These are phyloP conservation scores for Myotis brandtii DNA, from an alignment of 2,113 vertebrate genomes.

Conservation along the genomic window DNA sequence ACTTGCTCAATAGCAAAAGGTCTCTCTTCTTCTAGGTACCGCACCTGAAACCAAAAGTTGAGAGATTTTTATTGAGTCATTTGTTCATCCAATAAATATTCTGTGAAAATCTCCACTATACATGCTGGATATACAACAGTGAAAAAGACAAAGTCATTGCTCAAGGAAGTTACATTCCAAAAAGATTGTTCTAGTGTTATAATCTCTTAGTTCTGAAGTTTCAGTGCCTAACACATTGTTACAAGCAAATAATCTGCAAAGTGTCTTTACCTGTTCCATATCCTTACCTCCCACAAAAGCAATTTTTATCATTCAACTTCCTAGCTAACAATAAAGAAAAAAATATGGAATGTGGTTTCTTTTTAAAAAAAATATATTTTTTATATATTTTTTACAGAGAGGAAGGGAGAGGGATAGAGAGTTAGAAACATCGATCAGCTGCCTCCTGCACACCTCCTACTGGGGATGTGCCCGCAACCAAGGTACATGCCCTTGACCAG, in stretches of 20 bases:
- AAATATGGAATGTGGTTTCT: background rate
- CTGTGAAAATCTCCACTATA: background rate
- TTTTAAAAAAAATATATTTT: too few species aligned
- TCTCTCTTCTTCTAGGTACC: slow-evolving; percentile 95
- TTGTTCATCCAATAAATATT: background rate
- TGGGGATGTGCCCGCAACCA: too few species aligned
- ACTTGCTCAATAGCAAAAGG: slow-evolving; percentile 96
- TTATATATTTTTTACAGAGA: too few species aligned
- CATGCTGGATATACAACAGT: background rate
- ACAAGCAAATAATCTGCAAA: background rate
- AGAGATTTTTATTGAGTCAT: slow-evolving; percentile 36
- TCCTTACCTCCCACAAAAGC: background rate
- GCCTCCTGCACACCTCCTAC: too few species aligned
- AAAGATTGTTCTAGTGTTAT: background rate
- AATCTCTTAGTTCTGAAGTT: background rate
- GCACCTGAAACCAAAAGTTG: slow-evolving; percentile 87
- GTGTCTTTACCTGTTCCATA: background rate
- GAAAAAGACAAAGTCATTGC: background rate
- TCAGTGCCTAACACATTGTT: background rate
- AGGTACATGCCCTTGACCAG: too few species aligned
- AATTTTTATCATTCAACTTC: slow-evolving; percentile 49
- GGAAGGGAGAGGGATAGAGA: too few species aligned
- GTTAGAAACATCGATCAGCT: too few species aligned
- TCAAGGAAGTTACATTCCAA: background rate
- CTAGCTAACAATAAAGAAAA: slow-evolving; percentile 15